These are phyloP conservation scores for Falco rusticolus DNA, from an alignment of 2,797 vertebrate genomes.

Conservation along the genomic window DNA sequence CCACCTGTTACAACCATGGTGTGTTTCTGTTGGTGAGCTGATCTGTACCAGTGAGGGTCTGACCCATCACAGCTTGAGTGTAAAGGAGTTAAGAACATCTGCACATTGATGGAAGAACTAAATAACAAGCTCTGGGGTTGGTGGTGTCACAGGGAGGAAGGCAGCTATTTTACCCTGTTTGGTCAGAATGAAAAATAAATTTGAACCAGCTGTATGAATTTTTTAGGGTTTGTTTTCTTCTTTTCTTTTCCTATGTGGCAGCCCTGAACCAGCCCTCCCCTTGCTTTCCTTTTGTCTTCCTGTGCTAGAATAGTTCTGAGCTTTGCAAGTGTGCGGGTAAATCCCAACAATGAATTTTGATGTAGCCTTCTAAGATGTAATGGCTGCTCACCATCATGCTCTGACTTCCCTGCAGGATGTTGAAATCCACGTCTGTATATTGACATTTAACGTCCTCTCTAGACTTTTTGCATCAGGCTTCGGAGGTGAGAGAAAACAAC, in stretches of 20 bases:
- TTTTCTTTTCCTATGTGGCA: background rate
- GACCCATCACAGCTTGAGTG: background rate
- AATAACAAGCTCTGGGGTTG: background rate
- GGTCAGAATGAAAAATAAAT: background rate
- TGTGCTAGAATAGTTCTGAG: background rate
- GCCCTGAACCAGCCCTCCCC: background rate
- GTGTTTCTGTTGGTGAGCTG: background rate
- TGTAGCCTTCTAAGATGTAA: background rate
- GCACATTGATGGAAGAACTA: background rate
- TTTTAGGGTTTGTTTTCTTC: background rate
- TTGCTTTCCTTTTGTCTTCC: background rate
- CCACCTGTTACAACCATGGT: background rate
- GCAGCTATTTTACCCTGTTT: background rate
- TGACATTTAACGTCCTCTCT: background rate
- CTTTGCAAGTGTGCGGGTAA: background rate
- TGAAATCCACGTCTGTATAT: background rate
- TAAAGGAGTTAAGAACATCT: background rate
- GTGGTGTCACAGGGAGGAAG: background rate
- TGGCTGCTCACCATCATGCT: background rate
- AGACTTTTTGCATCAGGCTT: background rate
- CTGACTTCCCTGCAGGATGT: background rate
- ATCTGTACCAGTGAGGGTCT: background rate
- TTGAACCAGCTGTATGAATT: background rate
- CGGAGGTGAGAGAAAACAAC: background rate
- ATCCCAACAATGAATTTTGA: background rate